Evolutionary conservation across 2,888 invertebrate species (phyloP).

Genomic region (Apamea epomidion): DNA sequence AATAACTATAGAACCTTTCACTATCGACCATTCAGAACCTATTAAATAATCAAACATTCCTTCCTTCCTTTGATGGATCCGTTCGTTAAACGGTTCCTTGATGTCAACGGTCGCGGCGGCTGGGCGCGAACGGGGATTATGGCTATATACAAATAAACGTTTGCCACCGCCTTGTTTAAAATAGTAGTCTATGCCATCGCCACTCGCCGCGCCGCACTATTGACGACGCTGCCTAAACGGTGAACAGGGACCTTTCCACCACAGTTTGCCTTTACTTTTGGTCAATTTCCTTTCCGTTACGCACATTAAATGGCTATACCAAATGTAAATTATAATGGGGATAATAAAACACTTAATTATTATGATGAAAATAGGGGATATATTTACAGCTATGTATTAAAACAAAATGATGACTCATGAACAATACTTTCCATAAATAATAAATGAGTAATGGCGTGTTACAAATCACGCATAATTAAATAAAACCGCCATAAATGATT

Average conservation of each 20-base stretch:
- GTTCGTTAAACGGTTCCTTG: not conserved
- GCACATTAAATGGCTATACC: not conserved
- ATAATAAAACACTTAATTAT: conserved; percentile 74
- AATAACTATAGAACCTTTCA: not conserved
- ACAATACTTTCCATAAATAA: conserved; percentile 87
- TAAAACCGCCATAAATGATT: conserved; percentile 72
- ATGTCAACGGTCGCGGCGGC: no score
- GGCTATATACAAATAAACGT: not conserved
- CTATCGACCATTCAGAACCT: not conserved
- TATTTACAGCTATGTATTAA: conserved; percentile 87
- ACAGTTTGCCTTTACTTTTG: not conserved
- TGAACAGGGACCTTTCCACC: not conserved
- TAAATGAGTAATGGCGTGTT: conserved; percentile 84
- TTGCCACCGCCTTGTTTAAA: not conserved
- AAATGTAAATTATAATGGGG: not conserved
- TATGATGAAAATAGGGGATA: conserved; percentile 90
- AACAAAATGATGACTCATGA: conserved; percentile 88
- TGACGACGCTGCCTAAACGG: not conserved
- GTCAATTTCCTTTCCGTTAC: conserved; percentile 24
- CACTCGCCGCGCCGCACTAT: not conserved
- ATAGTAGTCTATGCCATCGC: no score
- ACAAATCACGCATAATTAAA: conserved; percentile 77
- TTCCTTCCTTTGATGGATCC: not conserved
- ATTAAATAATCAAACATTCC: not conserved
- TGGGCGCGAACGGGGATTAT: not conserved